These are phyloP conservation scores for Apodemia hepburni DNA, from an alignment of 2,888 invertebrate species.

Conservation along the genomic window DNA sequence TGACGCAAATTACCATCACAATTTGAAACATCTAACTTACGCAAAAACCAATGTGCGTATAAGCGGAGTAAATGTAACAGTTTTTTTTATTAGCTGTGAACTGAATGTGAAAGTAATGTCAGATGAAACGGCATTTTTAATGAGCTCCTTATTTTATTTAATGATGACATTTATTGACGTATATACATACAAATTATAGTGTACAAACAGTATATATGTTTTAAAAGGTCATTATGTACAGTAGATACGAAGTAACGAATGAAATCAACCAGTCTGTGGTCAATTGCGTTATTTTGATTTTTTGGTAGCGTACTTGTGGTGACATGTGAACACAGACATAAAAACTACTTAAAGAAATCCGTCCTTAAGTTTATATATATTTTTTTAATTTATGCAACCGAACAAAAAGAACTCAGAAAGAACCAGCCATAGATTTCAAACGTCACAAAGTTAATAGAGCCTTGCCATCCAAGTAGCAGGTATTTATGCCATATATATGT, in stretches of 20 bases:
- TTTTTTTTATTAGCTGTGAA: constrained; percentile 28
- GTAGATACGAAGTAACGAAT: constrained; percentile 48
- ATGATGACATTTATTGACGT: constrained; percentile 32
- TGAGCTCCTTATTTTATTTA: constrained; percentile 32
- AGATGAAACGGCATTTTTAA: constrained; percentile 27
- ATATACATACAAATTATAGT: constrained; percentile 29
- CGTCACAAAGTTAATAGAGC: not conserved
- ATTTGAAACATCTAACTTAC: constrained; percentile 24
- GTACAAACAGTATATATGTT: constrained; percentile 29
- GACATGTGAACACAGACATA: constrained; percentile 44
- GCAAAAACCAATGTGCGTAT: constrained; percentile 13
- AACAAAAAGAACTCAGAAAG: no score
- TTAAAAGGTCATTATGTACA: constrained; percentile 33
- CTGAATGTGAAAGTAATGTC: constrained; percentile 29
- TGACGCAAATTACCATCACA: constrained; percentile 37
- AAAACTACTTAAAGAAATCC: constrained; percentile 24
- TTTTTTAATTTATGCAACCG: not conserved
- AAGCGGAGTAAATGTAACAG: constrained; percentile 15
- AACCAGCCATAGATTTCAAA: no score
- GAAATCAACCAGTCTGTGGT: constrained; percentile 55
- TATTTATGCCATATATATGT: no score
- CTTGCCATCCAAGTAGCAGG: not conserved
- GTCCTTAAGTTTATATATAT: not conserved
- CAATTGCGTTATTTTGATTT: constrained; percentile 54
- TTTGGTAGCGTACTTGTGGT: constrained; percentile 42